Evolutionary conservation across 1,140 invertebrate species (phyloP), one percentile per base, ranked within the genome.

Genomic region (Mactra quadrangularis): DNA sequence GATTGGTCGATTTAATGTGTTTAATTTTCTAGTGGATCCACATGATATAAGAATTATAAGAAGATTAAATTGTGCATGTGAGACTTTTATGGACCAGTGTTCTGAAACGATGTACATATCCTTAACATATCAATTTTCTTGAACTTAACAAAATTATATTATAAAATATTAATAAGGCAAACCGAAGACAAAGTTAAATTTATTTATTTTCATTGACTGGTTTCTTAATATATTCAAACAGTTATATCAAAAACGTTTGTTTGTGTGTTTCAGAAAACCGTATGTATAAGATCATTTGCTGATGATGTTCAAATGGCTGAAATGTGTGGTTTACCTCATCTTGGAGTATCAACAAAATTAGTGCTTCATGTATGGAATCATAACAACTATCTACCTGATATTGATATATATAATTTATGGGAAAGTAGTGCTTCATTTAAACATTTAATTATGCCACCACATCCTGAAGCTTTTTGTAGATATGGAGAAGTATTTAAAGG

Each of bases 401-500:
- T 78, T 13, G 62, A 78, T 31, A 17, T 66, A 52, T 78, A 66
- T 31, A 38, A 78, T 35, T 27, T 79, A 17, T 87, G 83, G 83
- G 19, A 68, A 57, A 45, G 70, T 2, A 35, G 17, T 13, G 83
- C 86, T 17, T 57, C 15, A 22, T 85, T 87, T 47, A 81, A 62
- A n/a, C 22, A 71, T n/a, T 41, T 87, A 0, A 41, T 68, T 15
- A 60, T 87, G 53, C 86, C 86, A 13, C 79, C 86, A 47, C 27
- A 55, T 25, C 41, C 41, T 0, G 55, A 53, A 31, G 52, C 45
- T 0, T n/a, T 75, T 7, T 87, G 86, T 64, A 79, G 86, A 19
- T 85, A 81, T 76, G 83, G 78, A 19, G 35, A 85, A n/a, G 79
- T 76, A n/a, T 85, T 85, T 62, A 66, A 60, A 47, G 86, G 86